Evolutionary conservation across 2,113 vertebrate genomes (phyloP).

Genomic region (Podilymbus podiceps): DNA sequence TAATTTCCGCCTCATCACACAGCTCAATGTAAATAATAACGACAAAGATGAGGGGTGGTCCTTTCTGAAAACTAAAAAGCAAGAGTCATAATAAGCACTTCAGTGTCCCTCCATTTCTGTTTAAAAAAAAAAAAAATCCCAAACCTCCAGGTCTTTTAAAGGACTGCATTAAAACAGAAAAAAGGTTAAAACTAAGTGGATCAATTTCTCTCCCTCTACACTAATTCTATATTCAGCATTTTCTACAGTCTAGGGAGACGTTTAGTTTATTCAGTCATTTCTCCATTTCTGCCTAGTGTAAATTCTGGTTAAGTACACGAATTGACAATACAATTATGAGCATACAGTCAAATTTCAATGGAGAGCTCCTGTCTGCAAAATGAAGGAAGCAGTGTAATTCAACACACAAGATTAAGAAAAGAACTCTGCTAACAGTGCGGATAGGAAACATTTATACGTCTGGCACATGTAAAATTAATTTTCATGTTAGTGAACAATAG

Average conservation of each 20-base stretch:
- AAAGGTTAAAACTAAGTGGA: slow-evolving; percentile 26
- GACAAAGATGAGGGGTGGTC: slow-evolving; percentile 34
- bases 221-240: slow-evolving; percentile 38
- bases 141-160: background rate
- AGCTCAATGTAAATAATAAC: slow-evolving; percentile 51
- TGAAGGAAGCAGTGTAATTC: slow-evolving; percentile 38
- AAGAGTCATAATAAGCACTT: background rate
- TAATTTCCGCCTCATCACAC: slow-evolving; percentile 58
- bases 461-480: slow-evolving; percentile 17
- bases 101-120: background rate
- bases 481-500: slow-evolving; percentile 2
- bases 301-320: slow-evolving; percentile 30
- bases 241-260: background rate
- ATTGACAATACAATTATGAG: slow-evolving; percentile 44
- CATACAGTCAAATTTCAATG: background rate
- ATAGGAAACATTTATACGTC: slow-evolving; percentile 25
- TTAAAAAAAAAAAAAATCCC: background rate
- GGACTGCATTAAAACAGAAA: background rate
- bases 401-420: slow-evolving; percentile 39
- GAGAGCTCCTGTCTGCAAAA: background rate
- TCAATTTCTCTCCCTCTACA: background rate
- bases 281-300: slow-evolving; percentile 8
- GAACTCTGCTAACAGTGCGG: background rate
- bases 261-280: slow-evolving; percentile 37
- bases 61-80: slow-evolving; percentile 44